Evolutionary conservation across 2,113 vertebrate species (phyloP).

Genomic region (Eurystomus gularis): DNA sequence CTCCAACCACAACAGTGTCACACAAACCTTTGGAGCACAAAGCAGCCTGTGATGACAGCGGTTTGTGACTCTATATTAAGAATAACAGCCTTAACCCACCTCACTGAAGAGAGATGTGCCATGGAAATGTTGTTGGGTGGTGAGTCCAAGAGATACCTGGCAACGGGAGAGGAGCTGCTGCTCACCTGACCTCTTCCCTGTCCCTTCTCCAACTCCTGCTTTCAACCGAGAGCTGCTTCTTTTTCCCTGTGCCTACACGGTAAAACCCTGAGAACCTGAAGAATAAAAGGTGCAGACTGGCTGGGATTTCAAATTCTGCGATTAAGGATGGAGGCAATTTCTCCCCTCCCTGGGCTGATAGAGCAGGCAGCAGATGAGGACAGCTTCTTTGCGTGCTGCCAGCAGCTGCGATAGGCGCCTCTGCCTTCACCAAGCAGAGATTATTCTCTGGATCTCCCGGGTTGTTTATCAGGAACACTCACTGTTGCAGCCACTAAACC

Average conservation of each 20-base stretch:
- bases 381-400: constrained; percentile 67
- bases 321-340: constrained; percentile 72
- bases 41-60: rapidly evolving
- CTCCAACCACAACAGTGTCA: not conserved
- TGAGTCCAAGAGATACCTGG: not conserved
- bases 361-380: constrained; percentile 61
- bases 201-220: not conserved
- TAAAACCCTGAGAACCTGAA: constrained; percentile 18
- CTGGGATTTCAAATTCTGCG: constrained; percentile 72
- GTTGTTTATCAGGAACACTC: constrained; percentile 76
- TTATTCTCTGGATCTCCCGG: constrained; percentile 65
- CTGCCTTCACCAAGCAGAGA: constrained; percentile 67
- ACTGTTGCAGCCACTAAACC: constrained; percentile 57
- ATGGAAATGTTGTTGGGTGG: not conserved
- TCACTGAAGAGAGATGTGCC: not conserved
- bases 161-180: not conserved
- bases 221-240: not conserved
- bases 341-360: constrained; percentile 48
- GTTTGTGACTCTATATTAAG: not conserved
- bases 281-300: constrained; percentile 66
- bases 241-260: not conserved
- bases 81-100: not conserved
- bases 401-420: constrained; percentile 71
- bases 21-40: not conserved
- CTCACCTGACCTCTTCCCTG: not conserved